These are phyloP conservation scores for Amblyjoppa proteus DNA, from an alignment of 2,888 invertebrate genomes.

Conservation along the genomic window DNA sequence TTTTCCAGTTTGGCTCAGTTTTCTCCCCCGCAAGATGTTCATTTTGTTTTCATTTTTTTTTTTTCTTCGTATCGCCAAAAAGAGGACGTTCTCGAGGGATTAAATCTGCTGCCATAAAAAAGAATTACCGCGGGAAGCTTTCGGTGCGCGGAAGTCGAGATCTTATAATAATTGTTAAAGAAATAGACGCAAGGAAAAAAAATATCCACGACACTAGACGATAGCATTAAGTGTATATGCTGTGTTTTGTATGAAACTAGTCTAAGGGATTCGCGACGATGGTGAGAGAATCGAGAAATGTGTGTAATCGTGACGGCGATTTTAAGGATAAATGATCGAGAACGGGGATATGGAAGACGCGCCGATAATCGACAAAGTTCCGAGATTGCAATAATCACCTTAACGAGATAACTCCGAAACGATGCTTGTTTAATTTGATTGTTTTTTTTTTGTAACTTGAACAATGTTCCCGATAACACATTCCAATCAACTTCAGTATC, in stretches of 20 bases:
- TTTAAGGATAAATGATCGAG: constrained; percentile 11
- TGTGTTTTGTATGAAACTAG: constrained; percentile 78
- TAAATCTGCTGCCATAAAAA: constrained; percentile 56
- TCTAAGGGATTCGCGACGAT: constrained; percentile 70
- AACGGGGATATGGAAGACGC: constrained; percentile 8
- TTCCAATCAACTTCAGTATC: constrained; percentile 12
- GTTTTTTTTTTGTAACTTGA: constrained; percentile 2
- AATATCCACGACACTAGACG: constrained; percentile 56
- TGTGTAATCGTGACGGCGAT: constrained; percentile 14
- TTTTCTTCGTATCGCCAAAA: constrained; percentile 12
- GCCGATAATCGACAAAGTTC: constrained; percentile 12
- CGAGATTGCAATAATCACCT: constrained; percentile 17
- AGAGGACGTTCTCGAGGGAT: constrained; percentile 36
- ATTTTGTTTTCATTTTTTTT: constrained; percentile 16
- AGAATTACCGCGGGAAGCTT: constrained; percentile 39
- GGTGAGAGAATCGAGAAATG: neutral
- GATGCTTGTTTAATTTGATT: constrained; percentile 9
- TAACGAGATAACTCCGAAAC: neutral
- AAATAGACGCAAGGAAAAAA: constrained; percentile 28
- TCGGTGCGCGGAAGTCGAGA: constrained; percentile 41
- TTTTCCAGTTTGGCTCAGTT: constrained; percentile 14
- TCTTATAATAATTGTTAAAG: constrained; percentile 42
- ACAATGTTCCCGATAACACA: constrained; percentile 7
- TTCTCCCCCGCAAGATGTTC: constrained; percentile 6
- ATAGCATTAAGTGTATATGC: constrained; percentile 65